These are phyloP conservation scores for Halotydeus destructor DNA, from an alignment of 1,140 invertebrate genomes.

Conservation along the genomic window DNA sequence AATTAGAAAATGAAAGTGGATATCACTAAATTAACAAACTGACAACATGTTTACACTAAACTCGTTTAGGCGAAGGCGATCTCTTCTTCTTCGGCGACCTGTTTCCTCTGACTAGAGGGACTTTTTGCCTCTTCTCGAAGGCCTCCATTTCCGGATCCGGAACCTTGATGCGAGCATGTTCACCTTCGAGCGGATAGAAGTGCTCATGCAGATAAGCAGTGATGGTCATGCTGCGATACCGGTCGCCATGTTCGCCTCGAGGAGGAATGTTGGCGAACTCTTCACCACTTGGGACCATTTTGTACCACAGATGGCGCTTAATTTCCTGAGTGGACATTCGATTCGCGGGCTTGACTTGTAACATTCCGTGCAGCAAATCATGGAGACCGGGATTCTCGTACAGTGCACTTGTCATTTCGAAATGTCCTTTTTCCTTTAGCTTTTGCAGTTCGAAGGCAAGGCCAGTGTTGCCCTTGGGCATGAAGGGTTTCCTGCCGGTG, in stretches of 20 bases:
- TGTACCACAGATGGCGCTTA: slow-evolving; percentile 39
- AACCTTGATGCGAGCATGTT: neutral
- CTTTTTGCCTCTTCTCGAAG: neutral
- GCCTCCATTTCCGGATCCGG: neutral
- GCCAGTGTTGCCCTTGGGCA: neutral
- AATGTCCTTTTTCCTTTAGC: slow-evolving; percentile 77
- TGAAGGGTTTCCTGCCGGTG: slow-evolving; percentile 83
- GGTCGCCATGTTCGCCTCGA: slow-evolving; percentile 36
- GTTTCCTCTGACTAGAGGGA: slow-evolving; percentile 1
- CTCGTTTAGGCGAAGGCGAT: no score
- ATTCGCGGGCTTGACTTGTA: slow-evolving; percentile 9
- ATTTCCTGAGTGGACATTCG: slow-evolving; percentile 7
- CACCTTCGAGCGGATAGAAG: slow-evolving; percentile 36
- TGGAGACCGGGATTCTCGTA: slow-evolving; percentile 47
- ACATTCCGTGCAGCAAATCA: slow-evolving; percentile 37
- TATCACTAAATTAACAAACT: no score
- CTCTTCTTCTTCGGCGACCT: neutral
- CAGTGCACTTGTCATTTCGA: slow-evolving; percentile 54
- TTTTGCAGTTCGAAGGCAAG: slow-evolving; percentile 24
- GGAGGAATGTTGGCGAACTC: slow-evolving; percentile 47
- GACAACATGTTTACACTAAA: no score
- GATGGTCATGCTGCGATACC: slow-evolving; percentile 61
- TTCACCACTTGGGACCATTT: slow-evolving; percentile 14
- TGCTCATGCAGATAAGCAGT: slow-evolving; percentile 66
- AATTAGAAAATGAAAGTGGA: no score